These are phyloP conservation scores for Sinocyclocheilus maitianheensis DNA, from an alignment of 2,113 vertebrate species.

Conservation along the genomic window DNA sequence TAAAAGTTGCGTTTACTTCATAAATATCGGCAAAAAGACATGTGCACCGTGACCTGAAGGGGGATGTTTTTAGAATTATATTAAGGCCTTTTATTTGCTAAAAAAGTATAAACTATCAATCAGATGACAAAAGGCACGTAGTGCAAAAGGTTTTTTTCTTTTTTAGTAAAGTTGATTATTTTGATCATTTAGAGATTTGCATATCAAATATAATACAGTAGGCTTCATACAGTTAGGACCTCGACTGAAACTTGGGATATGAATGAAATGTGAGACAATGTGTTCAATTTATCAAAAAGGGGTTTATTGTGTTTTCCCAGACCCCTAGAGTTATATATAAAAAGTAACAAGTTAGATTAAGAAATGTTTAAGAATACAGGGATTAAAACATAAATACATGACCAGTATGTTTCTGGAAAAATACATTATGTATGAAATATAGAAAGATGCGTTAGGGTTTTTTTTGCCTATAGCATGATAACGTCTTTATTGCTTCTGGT, in stretches of 20 bases:
- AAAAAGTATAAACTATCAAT: no score
- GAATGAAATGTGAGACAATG: conserved; percentile 52
- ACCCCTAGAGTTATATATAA: conserved; percentile 64
- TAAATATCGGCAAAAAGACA: no score
- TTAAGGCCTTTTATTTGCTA: no score
- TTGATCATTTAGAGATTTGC: no score
- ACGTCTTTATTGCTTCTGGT: conserved; percentile 46
- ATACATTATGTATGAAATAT: conserved; percentile 57
- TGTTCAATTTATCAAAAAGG: conserved; percentile 64
- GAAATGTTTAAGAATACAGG: conserved; percentile 64
- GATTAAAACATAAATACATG: conserved; percentile 76
- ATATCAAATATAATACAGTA: no score
- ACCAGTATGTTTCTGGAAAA: conserved; percentile 58
- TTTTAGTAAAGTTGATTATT: no score
- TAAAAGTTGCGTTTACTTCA: no score
- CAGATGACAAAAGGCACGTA: no score
- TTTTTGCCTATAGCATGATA: conserved; percentile 59
- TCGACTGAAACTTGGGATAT: neutral
- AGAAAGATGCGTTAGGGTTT: conserved; percentile 64
- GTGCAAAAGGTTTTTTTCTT: no score
- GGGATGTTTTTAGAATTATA: no score
- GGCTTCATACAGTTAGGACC: no score
- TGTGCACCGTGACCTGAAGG: no score
- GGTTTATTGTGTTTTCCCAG: conserved; percentile 70
- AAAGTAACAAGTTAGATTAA: conserved; percentile 67